Evolutionary conservation across 1,140 invertebrate species (phyloP), one percentile per base, ranked within the genome.

Genomic region (Pseudomyrmex cubaensis): DNA sequence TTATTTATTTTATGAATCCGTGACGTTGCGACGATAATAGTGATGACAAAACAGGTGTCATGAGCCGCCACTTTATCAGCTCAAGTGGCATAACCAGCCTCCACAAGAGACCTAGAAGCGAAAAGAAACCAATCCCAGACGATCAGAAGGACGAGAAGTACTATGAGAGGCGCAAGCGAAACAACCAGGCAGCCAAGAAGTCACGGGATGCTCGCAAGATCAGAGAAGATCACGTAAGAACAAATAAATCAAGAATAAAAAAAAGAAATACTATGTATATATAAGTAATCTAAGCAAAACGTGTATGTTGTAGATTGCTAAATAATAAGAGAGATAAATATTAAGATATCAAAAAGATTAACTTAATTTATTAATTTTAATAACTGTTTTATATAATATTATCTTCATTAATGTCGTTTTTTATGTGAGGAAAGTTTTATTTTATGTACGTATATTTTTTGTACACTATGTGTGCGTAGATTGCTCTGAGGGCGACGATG

Each of bases 101-200:
- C 20, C 92, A 89, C 2, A 88, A 95, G 84, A 95, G 97, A 74
- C 96, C 96, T 0, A 94, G 98, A 12, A 97, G 97, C 22, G 97
- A 98, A 91, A 98, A 98, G 92, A 96, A 97, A 88, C 97, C 98
- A 0, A 98, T 98, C 63, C 98, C 98, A 0, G 96, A 97, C 4
- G 97, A 97, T 52, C 95, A 97, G 90, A 98, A 98, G 92, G 98
- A 98, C 91, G 96, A 96, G 35, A 98, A 98, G 92, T 98, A 99
- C 93, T 98, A 96, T 90, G 98, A 98, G 92, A 94, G 97, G 59
- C 94, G 98, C 85, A 96, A 97, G 92, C 95, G 97, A 2, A 99
- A 98, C 93, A 99, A 99, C 93, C 96, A 97, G 90, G 98, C 98
- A 0, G 98, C 98, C 0, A 99, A 98, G 93, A 98, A 98, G 90